Evolutionary conservation across 2,113 vertebrate species (phyloP).

Genomic region (Centrocercus urophasianus): DNA sequence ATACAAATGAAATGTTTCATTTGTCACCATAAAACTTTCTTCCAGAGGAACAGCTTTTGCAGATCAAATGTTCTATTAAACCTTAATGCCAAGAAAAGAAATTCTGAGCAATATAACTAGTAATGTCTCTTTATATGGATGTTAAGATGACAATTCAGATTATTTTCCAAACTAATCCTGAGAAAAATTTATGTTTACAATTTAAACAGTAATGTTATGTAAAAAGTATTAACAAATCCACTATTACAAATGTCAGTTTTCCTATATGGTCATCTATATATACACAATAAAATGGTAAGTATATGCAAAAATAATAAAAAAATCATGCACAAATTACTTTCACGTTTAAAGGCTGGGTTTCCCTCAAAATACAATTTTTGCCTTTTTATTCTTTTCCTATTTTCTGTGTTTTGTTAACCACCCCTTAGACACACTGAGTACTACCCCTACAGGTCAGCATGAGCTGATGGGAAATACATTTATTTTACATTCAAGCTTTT

Average conservation of each 20-base stretch:
- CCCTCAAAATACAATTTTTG: conserved; percentile 70
- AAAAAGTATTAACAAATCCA: conserved; percentile 90
- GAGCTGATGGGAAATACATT: conserved; percentile 81
- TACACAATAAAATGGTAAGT: conserved; percentile 87
- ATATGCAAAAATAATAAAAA: conserved; percentile 84
- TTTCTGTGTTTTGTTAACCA: conserved; percentile 67
- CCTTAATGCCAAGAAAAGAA: conserved; percentile 75
- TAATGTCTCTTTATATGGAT: conserved; percentile 73
- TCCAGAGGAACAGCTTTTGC: conserved; percentile 72
- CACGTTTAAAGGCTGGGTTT: conserved; percentile 78
- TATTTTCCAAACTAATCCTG: conserved; percentile 81
- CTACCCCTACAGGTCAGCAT: conserved; percentile 80
- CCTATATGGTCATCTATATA: conserved; percentile 83
- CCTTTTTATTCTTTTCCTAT: conserved; percentile 46
- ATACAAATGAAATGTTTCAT: conserved; percentile 78
- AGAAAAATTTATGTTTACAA: conserved; percentile 83
- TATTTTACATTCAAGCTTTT: conserved; percentile 85
- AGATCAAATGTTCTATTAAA: conserved; percentile 73
- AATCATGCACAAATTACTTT: conserved; percentile 82
- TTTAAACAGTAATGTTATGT: conserved; percentile 86
- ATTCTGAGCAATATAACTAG: conserved; percentile 69
- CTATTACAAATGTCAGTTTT: conserved; percentile 86
- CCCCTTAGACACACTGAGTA: conserved; percentile 78
- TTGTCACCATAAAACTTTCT: conserved; percentile 75
- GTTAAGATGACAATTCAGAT: conserved; percentile 80